These are phyloP conservation scores for Poecile atricapillus DNA, from an alignment of 2,113 vertebrate species.

Conservation along the genomic window DNA sequence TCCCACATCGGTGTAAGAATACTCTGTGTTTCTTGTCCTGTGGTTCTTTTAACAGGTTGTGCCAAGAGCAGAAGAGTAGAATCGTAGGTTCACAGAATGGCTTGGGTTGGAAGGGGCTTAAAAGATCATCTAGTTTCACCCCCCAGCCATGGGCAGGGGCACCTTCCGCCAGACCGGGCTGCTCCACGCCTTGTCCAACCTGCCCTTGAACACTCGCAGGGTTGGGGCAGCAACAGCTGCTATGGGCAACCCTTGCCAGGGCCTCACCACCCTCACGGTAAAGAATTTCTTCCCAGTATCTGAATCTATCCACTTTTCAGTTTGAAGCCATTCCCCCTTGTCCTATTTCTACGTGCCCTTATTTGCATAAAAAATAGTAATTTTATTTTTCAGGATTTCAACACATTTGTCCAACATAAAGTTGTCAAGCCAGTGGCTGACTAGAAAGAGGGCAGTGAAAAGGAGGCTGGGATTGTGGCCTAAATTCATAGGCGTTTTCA, in stretches of 20 bases:
- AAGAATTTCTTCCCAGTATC: neutral
- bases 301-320: neutral
- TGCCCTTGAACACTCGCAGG: accelerated
- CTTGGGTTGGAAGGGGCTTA: neutral
- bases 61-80: neutral
- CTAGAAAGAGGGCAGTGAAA: neutral
- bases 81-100: accelerated
- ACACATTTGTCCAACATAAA: accelerated
- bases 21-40: accelerated
- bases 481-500: neutral
- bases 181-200: neutral
- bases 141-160: neutral
- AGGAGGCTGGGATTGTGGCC: neutral
- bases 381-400: neutral
- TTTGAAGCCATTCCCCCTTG: neutral
- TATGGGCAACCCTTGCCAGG: neutral
- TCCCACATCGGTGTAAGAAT: accelerated
- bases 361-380: neutral
- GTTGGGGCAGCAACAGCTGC: neutral
- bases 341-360: neutral
- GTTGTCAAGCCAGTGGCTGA: too few relatives aligned
- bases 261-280: neutral
- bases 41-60: accelerated
- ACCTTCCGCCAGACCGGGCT: accelerated
- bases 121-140: accelerated